phyloP scores from a whole-genome alignment of 2,797 vertebrate species.

The Odontamblyopus lacepedii region DNA sequence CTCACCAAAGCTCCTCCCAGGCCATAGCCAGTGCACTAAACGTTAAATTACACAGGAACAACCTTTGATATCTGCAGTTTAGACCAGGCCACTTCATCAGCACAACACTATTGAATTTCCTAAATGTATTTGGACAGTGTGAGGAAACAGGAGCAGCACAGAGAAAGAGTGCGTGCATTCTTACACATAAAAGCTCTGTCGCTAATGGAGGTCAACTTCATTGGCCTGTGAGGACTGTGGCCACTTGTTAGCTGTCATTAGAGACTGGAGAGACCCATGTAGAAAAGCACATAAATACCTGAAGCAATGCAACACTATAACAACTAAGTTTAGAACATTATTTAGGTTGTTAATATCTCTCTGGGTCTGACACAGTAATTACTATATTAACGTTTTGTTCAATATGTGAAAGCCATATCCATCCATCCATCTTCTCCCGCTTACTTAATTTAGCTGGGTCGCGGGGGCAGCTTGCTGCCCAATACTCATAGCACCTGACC shows the following conservation, averaged over 20 bases:
- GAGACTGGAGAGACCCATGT: constrained; percentile 1
- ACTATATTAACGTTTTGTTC: background rate
- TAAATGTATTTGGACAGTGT: constrained; percentile 11
- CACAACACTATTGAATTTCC: constrained; percentile 11
- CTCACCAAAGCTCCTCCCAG: background rate
- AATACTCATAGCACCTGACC: too few relatives aligned
- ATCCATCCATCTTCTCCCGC: too few relatives aligned
- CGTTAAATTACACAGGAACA: constrained; percentile 4
- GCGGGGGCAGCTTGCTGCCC: too few relatives aligned
- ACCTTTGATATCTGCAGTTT: constrained; percentile 12
- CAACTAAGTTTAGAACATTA: background rate
- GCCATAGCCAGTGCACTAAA: background rate
- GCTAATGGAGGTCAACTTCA: constrained; percentile 11
- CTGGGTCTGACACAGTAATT: background rate
- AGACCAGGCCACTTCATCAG: background rate
- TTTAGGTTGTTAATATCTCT: background rate
- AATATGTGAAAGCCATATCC: too few relatives aligned
- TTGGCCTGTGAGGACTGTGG: constrained; percentile 1
- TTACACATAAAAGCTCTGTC: constrained; percentile 9
- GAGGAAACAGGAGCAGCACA: constrained; percentile 10
- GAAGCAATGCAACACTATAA: background rate
- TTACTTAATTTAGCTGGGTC: too few relatives aligned
- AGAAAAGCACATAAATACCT: background rate
- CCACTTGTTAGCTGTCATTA: constrained; percentile 5
- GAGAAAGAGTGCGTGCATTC: constrained; percentile 1